A percentile compares a stretch with the other conserved stretches of the same genome.
Conservation (phyloP, 1,140 invertebrate genomes). For the Neodiprion lecontei region DNA sequence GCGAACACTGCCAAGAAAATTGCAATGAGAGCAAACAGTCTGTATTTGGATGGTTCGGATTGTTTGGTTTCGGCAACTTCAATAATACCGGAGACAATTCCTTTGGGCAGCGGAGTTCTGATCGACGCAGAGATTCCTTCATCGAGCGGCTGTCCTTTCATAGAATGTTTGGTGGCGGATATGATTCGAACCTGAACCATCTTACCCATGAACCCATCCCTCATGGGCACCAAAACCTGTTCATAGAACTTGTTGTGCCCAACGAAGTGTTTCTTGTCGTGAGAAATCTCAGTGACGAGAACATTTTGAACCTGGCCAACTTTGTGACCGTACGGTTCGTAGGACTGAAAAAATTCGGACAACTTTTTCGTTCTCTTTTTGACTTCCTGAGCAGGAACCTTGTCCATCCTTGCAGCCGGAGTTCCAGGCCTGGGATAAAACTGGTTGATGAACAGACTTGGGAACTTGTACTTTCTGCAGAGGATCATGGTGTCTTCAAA, state of each 20-base stretch:
- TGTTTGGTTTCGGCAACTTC: conserved; percentile 24
- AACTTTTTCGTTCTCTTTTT: conserved; percentile 89
- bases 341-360: conserved; percentile 91
- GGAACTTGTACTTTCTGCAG: conserved; percentile 89
- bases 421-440: conserved; percentile 96
- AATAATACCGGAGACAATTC: conserved; percentile 31
- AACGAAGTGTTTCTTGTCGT: conserved; percentile 90
- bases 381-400: conserved; percentile 83
- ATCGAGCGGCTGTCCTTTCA: conserved; percentile 76
- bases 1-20: conserved; percentile 41
- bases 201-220: conserved; percentile 81
- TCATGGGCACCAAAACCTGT: conserved; percentile 87
- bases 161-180: conserved; percentile 83
- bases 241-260: conserved; percentile 97
- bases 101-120: conserved; percentile 31
- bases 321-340: conserved; percentile 83
- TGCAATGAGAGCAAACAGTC: conserved; percentile 29
- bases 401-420: conserved; percentile 88
- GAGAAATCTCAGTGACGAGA: conserved; percentile 91
- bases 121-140: conserved; percentile 36
- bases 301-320: conserved; percentile 81
- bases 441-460: conserved; percentile 97
- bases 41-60: conserved; percentile 28
- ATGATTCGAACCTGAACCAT: conserved; percentile 81
- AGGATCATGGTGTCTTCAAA: conserved; percentile 89